These are phyloP conservation scores for Dasyurus viverrinus DNA, from an alignment of 2,113 vertebrate genomes.

Conservation along the genomic window DNA sequence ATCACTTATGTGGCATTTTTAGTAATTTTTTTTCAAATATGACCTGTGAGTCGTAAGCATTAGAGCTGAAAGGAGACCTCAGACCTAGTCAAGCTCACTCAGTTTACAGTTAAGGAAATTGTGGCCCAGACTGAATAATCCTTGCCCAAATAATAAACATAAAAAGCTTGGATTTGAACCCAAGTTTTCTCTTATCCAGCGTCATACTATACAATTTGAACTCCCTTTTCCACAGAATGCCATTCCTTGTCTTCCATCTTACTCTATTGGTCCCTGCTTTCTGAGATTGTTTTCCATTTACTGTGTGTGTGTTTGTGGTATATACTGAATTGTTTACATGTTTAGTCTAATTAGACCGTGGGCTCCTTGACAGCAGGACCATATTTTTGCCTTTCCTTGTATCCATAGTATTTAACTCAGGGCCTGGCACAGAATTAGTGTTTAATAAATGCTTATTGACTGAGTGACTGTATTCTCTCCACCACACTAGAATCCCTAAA, in stretches of 20 bases:
- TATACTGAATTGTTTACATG: not conserved
- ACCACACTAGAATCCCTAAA: not conserved
- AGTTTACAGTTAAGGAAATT: not conserved
- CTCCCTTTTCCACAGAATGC: not conserved
- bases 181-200: not conserved
- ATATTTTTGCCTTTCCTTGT: not conserved
- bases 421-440: not conserved
- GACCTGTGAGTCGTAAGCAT: too few relatives aligned
- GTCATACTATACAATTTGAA: not conserved
- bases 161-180: not conserved
- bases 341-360: not conserved
- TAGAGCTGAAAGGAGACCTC: not conserved
- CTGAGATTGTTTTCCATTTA: not conserved
- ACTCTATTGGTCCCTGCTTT: not conserved
- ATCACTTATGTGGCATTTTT: not conserved
- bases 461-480: not conserved
- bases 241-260: not conserved
- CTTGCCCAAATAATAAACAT: not conserved
- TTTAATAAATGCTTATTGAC: not conserved
- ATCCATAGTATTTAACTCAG: not conserved
- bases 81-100: not conserved
- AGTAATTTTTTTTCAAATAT: not conserved
- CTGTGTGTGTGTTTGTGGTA: not conserved
- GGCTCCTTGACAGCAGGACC: not conserved
- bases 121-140: not conserved